Conservation (phyloP, 2,888 invertebrate genomes). For the Germaria angustata region DNA sequence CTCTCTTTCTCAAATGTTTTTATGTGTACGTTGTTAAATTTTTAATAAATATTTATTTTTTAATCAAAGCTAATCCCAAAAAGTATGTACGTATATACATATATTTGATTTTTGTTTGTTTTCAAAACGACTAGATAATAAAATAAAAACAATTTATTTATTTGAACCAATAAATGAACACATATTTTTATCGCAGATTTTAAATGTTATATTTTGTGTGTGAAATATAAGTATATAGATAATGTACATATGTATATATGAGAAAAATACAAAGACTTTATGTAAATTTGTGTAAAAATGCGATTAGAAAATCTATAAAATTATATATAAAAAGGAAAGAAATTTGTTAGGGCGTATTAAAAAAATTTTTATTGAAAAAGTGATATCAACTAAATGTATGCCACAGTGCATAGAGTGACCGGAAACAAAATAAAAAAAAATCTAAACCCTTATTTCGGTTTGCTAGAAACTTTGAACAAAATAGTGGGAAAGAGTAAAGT, state of each 20-base stretch:
- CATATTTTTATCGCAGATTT: background rate
- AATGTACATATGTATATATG: background rate
- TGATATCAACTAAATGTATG: too few species aligned
- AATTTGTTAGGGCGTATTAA: too few species aligned
- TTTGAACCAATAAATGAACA: background rate
- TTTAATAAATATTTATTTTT: background rate
- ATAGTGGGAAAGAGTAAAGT: too few species aligned
- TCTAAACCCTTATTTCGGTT: too few species aligned
- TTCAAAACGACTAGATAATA: conserved; percentile 6
- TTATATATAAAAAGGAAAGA: too few species aligned
- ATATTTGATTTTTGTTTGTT: conserved; percentile 47
- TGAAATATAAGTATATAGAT: background rate
- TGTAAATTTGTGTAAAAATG: too few species aligned
- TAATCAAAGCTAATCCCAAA: background rate
- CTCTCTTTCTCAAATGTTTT: background rate
- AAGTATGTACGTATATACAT: background rate
- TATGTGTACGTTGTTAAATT: background rate
- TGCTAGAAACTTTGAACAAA: too few species aligned
- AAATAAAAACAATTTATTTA: background rate
- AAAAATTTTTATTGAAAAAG: too few species aligned
- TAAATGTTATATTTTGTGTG: background rate
- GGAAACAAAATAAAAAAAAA: too few species aligned
- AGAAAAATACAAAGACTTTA: conserved; percentile 11
- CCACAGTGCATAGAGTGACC: too few species aligned
- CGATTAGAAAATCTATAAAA: too few species aligned